phyloP scores from a whole-genome alignment of 2,888 invertebrate genomes.

The Kuschelorhynchus macadamiae region DNA sequence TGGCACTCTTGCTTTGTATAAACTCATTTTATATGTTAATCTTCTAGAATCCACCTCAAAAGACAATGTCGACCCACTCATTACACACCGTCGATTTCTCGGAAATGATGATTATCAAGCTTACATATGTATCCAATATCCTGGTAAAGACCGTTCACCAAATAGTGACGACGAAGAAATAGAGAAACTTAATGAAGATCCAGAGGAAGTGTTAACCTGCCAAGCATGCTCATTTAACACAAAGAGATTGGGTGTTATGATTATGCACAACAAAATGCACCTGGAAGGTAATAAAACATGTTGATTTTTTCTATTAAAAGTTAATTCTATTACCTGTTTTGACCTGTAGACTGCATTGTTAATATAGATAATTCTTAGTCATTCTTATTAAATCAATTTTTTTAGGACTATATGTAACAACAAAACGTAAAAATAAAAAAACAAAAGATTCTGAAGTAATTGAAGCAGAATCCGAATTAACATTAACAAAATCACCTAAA shows the following conservation, averaged over 20 bases:
- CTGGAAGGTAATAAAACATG: slow-evolving; percentile 71
- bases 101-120: slow-evolving; percentile 73
- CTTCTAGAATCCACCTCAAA: slow-evolving; percentile 50
- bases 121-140: slow-evolving; percentile 75
- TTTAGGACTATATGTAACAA: no score
- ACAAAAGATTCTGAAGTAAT: no score
- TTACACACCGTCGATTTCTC: slow-evolving; percentile 70
- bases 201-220: slow-evolving; percentile 55
- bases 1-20: no score
- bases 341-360: no score
- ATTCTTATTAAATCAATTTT: no score
- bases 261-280: slow-evolving; percentile 81
- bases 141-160: slow-evolving; percentile 62
- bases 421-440: no score
- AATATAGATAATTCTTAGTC: no score
- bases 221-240: slow-evolving; percentile 72
- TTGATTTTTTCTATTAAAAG: not conserved
- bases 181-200: slow-evolving; percentile 54
- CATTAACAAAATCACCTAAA: no score
- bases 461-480: no score
- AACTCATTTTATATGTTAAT: no score
- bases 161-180: slow-evolving; percentile 57
- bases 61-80: slow-evolving; percentile 57
- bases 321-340: no score
- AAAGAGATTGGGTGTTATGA: slow-evolving; percentile 79